These are phyloP conservation scores for Andricus quercusramuli DNA, from an alignment of 2,888 invertebrate species.

Conservation along the genomic window DNA sequence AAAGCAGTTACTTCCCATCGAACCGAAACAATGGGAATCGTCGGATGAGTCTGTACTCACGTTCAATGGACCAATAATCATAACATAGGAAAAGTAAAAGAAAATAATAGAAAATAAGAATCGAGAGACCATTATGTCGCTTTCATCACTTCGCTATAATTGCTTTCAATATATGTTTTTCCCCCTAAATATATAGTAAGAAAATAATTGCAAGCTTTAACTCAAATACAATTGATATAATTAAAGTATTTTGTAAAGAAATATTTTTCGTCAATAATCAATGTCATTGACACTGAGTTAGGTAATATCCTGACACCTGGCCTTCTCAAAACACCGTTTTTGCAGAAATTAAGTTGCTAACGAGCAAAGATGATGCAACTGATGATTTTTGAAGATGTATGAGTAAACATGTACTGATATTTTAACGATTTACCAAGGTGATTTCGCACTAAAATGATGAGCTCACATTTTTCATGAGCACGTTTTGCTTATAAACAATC, in stretches of 20 bases:
- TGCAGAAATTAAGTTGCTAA: not conserved
- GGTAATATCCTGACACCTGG: too few species aligned
- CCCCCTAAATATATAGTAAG: not conserved
- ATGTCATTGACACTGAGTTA: too few species aligned
- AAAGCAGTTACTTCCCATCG: conserved; percentile 22
- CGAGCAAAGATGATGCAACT: not conserved
- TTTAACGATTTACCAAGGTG: not conserved
- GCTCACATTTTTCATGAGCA: not conserved
- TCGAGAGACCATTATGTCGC: not conserved
- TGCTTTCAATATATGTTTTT: not conserved
- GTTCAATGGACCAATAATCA: conserved; percentile 21
- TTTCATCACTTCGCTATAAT: not conserved
- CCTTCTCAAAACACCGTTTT: not conserved
- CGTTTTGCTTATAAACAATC: not conserved
- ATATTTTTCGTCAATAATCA: not conserved
- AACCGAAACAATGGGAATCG: conserved; percentile 38
- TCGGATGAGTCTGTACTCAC: conserved; percentile 14
- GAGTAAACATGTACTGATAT: not conserved
- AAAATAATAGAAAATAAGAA: not conserved
- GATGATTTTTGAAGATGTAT: not conserved
- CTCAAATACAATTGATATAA: not conserved
- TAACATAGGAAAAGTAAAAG: not conserved
- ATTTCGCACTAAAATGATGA: not conserved
- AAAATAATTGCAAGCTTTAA: not conserved
- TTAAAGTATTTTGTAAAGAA: not conserved